These are phyloP conservation scores for Microctonus aethiopoides DNA, from an alignment of 2,888 invertebrate species.

Conservation along the genomic window DNA sequence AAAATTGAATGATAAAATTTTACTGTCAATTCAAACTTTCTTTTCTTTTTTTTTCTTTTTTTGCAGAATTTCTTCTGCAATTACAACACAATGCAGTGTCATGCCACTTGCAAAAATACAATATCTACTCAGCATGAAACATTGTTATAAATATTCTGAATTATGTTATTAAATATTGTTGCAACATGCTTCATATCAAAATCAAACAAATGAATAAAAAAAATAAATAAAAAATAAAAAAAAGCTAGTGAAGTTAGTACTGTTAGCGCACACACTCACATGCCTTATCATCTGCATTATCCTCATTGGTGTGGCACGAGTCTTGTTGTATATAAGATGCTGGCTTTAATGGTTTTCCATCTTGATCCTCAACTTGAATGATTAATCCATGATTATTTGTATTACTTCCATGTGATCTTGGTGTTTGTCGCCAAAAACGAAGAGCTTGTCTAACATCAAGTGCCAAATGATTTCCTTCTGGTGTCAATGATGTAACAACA, in stretches of 20 bases:
- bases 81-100: neutral
- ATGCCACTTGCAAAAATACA: neutral
- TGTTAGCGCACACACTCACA: conserved; percentile 67
- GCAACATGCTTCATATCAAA: neutral
- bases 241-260: conserved; percentile 57
- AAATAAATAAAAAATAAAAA: conserved; percentile 1
- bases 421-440: conserved; percentile 57
- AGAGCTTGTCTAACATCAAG: conserved; percentile 59
- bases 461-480: conserved; percentile 57
- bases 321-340: conserved; percentile 68
- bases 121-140: neutral
- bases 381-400: conserved; percentile 68
- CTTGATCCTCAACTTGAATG: conserved; percentile 73
- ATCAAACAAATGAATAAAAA: conserved; percentile 24
- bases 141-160: neutral
- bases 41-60: neutral
- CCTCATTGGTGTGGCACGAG: conserved; percentile 51
- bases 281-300: conserved; percentile 63
- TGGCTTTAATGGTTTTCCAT: conserved; percentile 69
- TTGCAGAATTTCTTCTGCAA: neutral
- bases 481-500: conserved; percentile 55
- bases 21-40: neutral
- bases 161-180: neutral
- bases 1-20: neutral
- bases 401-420: conserved; percentile 44